Evolutionary conservation across 1,140 invertebrate genomes (phyloP), one percentile per base, ranked within the genome.

Genomic region (Vollenhovia emeryi): DNA sequence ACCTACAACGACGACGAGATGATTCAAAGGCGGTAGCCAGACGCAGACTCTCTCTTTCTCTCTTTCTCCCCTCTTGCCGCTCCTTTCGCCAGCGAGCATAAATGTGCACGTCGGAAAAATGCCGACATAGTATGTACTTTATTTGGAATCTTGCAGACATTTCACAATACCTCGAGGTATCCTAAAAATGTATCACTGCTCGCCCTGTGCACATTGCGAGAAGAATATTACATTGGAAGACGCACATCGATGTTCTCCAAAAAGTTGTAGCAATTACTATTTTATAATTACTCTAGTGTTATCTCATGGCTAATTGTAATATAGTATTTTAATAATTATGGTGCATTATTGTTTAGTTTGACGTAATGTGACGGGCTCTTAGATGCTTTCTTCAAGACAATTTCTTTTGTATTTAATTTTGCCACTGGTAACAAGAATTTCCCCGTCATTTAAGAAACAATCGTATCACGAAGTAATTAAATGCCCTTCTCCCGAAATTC

Each of bases 1-100:
- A 50, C 73, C 68, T 52, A 50, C 57, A 74, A 86, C 73, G 78
- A 88, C 80, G 71, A 68, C 43, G 30, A 88, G 48, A 88, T 88
- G 71, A 88, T 85, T 88, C 86, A 88, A 74, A 85, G 45, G 59
- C 55, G 21, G 45, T 75, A 55, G 43, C 59, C 80, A 62, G 59
- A 68, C 40, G 68, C 62, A 48, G 9, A 18, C n/a, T 57, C 18
- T 36, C 57, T 21, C 15, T 30, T n/a, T 45, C 52, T 30, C 15
- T 30, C 24, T 45, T 45, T 52, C 30, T 74, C 30, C 15, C 2
- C 5, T 15, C 4, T 27, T 45, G n/a, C 30, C 15, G 18, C 48
- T 50, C 48, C 11, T 27, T 18, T 71, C 24, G 43, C 21, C 13
- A 52, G 64, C 30, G 64, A 50, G 40, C 7, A 40, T 59, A 64